phyloP scores from a whole-genome alignment of 2,797 vertebrate species.

The Bradypodion pumilum region DNA sequence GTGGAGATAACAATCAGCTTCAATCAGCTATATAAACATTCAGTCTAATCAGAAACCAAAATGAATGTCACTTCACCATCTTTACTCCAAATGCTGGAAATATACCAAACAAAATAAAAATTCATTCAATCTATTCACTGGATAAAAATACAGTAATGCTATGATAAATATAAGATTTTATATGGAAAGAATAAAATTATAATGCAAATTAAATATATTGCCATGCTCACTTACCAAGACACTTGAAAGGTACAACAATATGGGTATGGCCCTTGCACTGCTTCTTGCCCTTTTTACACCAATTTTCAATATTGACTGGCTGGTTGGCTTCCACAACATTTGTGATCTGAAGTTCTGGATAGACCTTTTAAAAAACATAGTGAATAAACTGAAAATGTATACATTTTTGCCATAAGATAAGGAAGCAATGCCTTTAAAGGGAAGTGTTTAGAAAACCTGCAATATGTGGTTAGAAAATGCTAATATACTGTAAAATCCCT shows the following conservation, averaged over 20 bases:
- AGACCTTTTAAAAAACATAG: constrained; percentile 80
- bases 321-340: constrained; percentile 96
- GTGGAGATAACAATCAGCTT: not conserved
- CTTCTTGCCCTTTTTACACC: constrained; percentile 93
- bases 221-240: constrained; percentile 85
- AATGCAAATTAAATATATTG: not conserved
- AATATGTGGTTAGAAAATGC: not conserved
- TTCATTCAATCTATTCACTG: not conserved
- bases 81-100: not conserved
- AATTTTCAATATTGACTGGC: constrained; percentile 89
- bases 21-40: not conserved
- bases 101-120: not conserved
- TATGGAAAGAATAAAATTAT: not conserved
- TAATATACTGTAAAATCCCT: too few relatives aligned
- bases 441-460: too few relatives aligned
- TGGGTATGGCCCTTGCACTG: constrained; percentile 91
- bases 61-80: not conserved
- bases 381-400: not conserved
- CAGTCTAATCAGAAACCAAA: not conserved
- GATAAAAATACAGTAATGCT: not conserved
- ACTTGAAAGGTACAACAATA: constrained; percentile 92
- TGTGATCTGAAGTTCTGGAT: constrained; percentile 93
- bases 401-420: not conserved
- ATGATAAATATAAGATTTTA: not conserved
- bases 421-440: rapidly evolving